Evolutionary conservation across 2,113 vertebrate species (phyloP).

Genomic region (Carassius auratus): DNA sequence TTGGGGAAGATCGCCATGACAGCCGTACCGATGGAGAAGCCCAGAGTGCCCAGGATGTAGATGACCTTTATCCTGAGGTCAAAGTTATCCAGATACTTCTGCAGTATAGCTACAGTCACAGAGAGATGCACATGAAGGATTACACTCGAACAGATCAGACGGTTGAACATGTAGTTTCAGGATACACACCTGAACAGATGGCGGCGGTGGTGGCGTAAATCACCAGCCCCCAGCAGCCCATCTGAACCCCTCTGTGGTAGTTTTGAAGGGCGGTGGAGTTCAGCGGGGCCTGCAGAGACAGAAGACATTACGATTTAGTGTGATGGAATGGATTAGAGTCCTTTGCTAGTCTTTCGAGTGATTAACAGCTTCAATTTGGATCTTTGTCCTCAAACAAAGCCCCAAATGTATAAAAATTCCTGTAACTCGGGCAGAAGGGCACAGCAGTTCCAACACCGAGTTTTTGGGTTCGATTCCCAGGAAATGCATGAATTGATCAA

Average conservation of each 20-base stretch:
- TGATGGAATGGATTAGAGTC: not conserved
- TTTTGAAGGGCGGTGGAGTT: conserved; percentile 85
- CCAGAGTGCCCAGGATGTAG: conserved; percentile 94
- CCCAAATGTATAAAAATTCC: too few species aligned
- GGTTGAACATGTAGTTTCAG: not conserved
- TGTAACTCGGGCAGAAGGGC: too few species aligned
- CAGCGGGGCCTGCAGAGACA: conserved; percentile 74
- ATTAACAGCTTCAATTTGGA: too few species aligned
- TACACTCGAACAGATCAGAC: not conserved
- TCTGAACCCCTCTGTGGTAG: conserved; percentile 93
- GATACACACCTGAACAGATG: conserved; percentile 78
- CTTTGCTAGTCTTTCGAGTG: too few species aligned
- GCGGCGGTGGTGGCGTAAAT: conserved; percentile 94
- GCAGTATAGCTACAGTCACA: conserved; percentile 83
- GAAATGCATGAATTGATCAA: too few species aligned
- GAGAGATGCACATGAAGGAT: not conserved
- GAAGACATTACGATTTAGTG: not conserved
- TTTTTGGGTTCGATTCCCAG: too few species aligned
- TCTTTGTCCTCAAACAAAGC: too few species aligned
- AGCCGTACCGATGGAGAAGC: conserved; percentile 89
- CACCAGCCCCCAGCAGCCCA: conserved; percentile 97
- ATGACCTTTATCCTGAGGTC: conserved; percentile 94
- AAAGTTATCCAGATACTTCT: conserved; percentile 96
- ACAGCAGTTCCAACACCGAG: too few species aligned
- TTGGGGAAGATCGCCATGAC: conserved; percentile 96